Percentiles rank a stretch among this genome's conserved stretches.
Conservation (phyloP, 2,888 invertebrate genomes). For the Unio delphinus region DNA sequence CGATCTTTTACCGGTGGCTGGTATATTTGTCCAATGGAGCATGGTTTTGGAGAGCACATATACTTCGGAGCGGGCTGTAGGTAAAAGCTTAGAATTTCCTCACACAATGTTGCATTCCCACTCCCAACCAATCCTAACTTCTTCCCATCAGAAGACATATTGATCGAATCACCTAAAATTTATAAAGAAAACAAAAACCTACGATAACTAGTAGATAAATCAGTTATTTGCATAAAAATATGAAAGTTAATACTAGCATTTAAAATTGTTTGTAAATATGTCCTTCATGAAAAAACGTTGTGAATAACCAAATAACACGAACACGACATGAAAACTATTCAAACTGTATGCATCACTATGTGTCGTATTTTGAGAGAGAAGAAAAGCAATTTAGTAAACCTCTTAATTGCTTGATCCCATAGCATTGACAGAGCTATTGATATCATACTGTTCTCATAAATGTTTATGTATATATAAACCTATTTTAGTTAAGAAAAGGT, state of each 20-base stretch:
- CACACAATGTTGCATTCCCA: slow-evolving; percentile 38
- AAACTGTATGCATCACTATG: too few species aligned
- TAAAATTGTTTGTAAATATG: neutral
- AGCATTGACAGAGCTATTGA: too few species aligned
- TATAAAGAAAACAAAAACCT: neutral
- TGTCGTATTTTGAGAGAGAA: too few species aligned
- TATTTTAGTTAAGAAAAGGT: too few species aligned
- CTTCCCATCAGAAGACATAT: slow-evolving; percentile 17
- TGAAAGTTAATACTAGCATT: too few species aligned
- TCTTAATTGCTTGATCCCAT: too few species aligned
- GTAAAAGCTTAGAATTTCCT: slow-evolving; percentile 31
- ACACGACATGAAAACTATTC: too few species aligned
- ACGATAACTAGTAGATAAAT: neutral
- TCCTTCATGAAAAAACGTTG: neutral
- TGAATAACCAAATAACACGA: neutral
- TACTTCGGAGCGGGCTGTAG: slow-evolving; percentile 27
- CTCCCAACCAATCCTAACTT: slow-evolving; percentile 31
- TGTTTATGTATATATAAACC: too few species aligned
- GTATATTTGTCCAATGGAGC: slow-evolving; percentile 55
- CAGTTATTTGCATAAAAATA: neutral
- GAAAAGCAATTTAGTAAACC: too few species aligned
- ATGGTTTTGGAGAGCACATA: slow-evolving; percentile 57
- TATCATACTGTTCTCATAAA: too few species aligned
- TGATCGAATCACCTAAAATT: slow-evolving; percentile 30
- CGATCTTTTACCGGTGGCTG: slow-evolving; percentile 46